phyloP scores from a whole-genome alignment of 2,888 invertebrate species.

The Hyposoter dolosus region DNA sequence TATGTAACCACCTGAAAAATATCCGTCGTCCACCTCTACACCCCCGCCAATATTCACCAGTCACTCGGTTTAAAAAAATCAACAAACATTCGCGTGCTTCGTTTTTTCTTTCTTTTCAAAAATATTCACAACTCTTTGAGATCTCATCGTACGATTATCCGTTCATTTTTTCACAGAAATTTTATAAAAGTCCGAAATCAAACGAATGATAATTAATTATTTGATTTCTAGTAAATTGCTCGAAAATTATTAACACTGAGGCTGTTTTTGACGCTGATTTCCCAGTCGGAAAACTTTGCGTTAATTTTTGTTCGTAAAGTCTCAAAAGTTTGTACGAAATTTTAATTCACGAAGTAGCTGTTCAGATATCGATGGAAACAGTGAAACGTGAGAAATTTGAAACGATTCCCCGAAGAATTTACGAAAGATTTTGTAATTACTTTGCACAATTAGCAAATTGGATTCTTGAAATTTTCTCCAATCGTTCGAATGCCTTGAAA shows the following conservation, averaged over 20 bases:
- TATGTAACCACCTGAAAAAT: conserved; percentile 81
- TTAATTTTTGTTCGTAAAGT: neutral
- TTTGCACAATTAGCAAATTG: neutral
- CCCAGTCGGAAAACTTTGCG: too few species aligned
- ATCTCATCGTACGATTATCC: neutral
- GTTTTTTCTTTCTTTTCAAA: conserved; percentile 8
- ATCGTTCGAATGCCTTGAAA: neutral
- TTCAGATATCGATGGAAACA: neutral
- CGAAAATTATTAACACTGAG: neutral
- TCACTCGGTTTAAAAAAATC: conserved; percentile 60
- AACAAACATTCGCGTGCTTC: conserved; percentile 19
- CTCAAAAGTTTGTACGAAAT: neutral
- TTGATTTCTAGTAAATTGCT: neutral
- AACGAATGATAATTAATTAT: neutral
- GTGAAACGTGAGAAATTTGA: neutral
- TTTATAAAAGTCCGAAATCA: neutral
- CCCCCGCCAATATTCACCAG: conserved; percentile 62
- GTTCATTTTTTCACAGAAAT: neutral
- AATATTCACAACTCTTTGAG: neutral
- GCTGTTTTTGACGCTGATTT: too few species aligned
- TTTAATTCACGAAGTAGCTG: neutral
- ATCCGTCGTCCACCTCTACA: conserved; percentile 70
- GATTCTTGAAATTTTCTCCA: neutral
- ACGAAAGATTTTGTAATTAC: conserved; percentile 6
- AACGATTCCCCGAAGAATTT: too few species aligned